A percentile compares a stretch with the other conserved stretches of the same genome.
Evolutionary conservation across 2,797 vertebrate genomes (phyloP).

Genomic region (Hafferia zeledoni): DNA sequence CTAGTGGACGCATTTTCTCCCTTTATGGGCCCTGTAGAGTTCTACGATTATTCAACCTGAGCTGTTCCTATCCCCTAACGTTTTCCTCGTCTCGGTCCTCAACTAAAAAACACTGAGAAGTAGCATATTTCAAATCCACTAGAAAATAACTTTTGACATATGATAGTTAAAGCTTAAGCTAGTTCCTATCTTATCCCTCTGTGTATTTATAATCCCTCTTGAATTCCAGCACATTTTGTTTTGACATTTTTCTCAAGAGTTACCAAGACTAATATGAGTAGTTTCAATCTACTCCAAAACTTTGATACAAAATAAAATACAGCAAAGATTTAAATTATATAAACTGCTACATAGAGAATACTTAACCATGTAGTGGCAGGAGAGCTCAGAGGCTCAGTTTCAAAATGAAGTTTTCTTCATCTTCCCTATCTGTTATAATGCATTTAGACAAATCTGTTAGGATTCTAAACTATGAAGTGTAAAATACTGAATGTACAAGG

Average conservation of each 20-base stretch:
- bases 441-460: background rate
- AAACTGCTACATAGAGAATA: background rate
- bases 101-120: background rate
- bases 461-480: background rate
- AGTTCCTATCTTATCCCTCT: background rate
- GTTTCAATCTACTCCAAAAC: background rate
- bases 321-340: background rate
- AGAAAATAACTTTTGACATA: conserved; percentile 45
- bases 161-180: conserved; percentile 45
- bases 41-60: background rate
- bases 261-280: conserved; percentile 31
- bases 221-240: conserved; percentile 39
- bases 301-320: background rate
- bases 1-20: background rate
- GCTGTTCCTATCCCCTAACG: background rate
- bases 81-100: background rate
- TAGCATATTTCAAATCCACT: background rate
- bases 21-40: background rate
- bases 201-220: conserved; percentile 58
- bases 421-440: background rate
- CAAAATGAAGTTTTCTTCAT: background rate
- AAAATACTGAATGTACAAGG: background rate
- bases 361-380: background rate
- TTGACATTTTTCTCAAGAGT: conserved; percentile 61
- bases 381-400: background rate